Conservation (phyloP, 2,113 vertebrate species). For the Ictidomys tridecemlineatus region DNA sequence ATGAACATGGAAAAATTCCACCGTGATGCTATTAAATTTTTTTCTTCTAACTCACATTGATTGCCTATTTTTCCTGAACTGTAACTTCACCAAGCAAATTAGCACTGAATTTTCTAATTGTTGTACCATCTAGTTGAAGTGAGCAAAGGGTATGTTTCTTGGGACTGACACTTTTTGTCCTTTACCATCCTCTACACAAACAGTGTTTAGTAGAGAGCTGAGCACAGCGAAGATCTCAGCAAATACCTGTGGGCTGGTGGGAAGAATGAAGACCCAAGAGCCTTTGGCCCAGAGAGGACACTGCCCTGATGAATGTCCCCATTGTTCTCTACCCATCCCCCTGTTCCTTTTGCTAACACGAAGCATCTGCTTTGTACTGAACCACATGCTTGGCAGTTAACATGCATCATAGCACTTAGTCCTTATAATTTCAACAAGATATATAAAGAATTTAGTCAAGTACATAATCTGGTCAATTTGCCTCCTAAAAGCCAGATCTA, state of each 20-base stretch:
- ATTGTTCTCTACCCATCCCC: neutral
- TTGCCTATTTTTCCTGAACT: constrained; percentile 39
- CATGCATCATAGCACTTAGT: neutral
- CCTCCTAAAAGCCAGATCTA: neutral
- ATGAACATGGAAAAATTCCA: neutral
- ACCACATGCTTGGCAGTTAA: neutral
- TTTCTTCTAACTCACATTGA: neutral
- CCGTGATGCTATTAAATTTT: neutral
- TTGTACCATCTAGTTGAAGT: neutral
- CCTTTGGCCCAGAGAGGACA: neutral
- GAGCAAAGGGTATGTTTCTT: neutral
- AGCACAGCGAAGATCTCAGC: neutral
- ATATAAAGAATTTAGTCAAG: neutral
- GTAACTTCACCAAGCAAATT: neutral
- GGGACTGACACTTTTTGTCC: neutral
- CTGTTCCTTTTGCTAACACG: neutral
- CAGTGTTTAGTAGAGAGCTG: neutral
- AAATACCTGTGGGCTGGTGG: neutral
- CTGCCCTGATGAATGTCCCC: neutral
- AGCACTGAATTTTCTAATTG: neutral
- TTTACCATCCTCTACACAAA: neutral
- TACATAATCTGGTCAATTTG: neutral
- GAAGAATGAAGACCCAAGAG: neutral
- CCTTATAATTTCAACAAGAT: neutral
- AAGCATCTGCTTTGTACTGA: neutral